Conservation (phyloP, 2,797 vertebrate species). For the Eupleurogrammus muticus region DNA sequence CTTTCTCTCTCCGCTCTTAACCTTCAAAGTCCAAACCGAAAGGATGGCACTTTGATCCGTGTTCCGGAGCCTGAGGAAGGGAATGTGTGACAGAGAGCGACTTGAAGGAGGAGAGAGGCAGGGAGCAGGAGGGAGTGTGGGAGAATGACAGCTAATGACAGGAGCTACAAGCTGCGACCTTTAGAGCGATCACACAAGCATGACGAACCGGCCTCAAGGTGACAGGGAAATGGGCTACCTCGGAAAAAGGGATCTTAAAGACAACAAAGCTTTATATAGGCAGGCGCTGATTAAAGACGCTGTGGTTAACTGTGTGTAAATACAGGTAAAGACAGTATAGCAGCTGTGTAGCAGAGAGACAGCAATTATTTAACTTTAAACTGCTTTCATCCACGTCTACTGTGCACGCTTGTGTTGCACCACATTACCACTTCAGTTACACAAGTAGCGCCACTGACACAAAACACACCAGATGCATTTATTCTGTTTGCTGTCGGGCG, state of each 20-base stretch:
- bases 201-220: constrained; percentile 84
- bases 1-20: constrained; percentile 67
- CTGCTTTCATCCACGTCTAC: constrained; percentile 16
- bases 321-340: constrained; percentile 6
- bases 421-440: neutral
- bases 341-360: neutral
- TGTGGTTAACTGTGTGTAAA: constrained; percentile 22
- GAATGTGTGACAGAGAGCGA: constrained; percentile 76
- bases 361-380: constrained; percentile 24
- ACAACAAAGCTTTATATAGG: constrained; percentile 64
- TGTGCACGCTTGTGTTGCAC: neutral
- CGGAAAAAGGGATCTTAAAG: constrained; percentile 48
- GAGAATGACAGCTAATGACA: constrained; percentile 88
- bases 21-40: constrained; percentile 79
- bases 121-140: constrained; percentile 63
- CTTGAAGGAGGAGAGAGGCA: constrained; percentile 69
- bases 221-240: constrained; percentile 72
- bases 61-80: constrained; percentile 69
- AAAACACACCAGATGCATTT: neutral
- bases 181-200: constrained; percentile 85
- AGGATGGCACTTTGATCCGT: constrained; percentile 79
- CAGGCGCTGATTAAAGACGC: too few species aligned
- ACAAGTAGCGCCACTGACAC: neutral
- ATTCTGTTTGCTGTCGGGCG: constrained; percentile 10
- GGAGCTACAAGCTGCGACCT: constrained; percentile 87